Base-by-base conservation (phyloP, 92 coral and sea anemone genomes). In the Parazoanthus atlanticus region DNA sequence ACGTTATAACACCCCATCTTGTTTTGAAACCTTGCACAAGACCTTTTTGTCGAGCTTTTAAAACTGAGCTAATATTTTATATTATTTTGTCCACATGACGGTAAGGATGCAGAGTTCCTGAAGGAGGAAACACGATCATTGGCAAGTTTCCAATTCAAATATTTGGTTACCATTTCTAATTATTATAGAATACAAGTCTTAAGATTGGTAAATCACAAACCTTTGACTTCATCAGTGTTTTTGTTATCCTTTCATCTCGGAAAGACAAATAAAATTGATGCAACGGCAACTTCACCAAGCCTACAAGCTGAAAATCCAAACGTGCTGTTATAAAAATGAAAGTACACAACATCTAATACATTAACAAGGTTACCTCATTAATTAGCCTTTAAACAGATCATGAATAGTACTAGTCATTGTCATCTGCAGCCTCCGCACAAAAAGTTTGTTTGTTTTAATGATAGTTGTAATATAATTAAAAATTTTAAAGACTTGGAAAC, bases 251-350 rank as follows among this genome's bases (percentile, higher is more conserved):
- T 64, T 93, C 92, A 81, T 97, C 98, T 87, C 98, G 90, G 83
- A 88, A 97, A 77, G 99, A 97, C 91, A 97, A 83, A 91, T 97
- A 97, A 40, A 97, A 88, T 78, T 97, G 99, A 43, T 97, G 99
- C 47, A 97, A 88, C 36, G 99, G 95, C 58, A 97, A 85, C 93
- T 97, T 97, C 64, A 89, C 96, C 88, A 97, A 91, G 25, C 99
- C 99, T 86, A 97, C 84, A 84, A 97, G 93, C 99, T 97, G 85
- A 71, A 89, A 85, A 41, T 34, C 86, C 41, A 82, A 75, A 78
- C 21, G 34, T 32, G 25, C 56, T 26, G 21, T 56, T 31, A 2
- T 33, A 80, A 23, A 19, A 61, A 61, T 0, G 21, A 25, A 61
- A 61, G 8, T 21, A 8, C 69, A 34, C 21, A 75, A 43, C 36